phyloP scores from a whole-genome alignment of 2,888 invertebrate genomes.

The Bedellia somnulentella region DNA sequence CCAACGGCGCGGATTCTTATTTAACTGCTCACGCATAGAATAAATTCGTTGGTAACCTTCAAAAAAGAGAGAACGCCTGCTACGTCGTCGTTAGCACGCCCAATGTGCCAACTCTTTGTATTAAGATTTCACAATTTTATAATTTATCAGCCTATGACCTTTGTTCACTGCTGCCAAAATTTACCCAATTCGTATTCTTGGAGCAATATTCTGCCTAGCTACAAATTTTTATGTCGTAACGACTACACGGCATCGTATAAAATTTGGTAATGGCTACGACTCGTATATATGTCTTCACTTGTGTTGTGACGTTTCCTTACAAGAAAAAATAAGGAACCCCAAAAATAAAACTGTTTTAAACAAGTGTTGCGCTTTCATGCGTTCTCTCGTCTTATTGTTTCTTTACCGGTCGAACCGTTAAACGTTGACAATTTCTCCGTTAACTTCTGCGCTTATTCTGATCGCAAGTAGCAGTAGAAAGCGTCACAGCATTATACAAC shows the following conservation, averaged over 20 bases:
- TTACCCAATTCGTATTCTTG: slow-evolving; percentile 53
- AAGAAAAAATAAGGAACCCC: too few relatives aligned
- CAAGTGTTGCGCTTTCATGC: slow-evolving; percentile 3
- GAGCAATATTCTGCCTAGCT: slow-evolving; percentile 18
- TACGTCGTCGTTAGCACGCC: slow-evolving; percentile 39
- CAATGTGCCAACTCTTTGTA: slow-evolving; percentile 54
- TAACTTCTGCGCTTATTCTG: slow-evolving; percentile 46
- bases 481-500: slow-evolving; percentile 45
- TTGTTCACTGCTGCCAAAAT: slow-evolving; percentile 46
- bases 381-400: slow-evolving; percentile 12
- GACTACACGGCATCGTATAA: too few relatives aligned
- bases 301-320: too few relatives aligned
- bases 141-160: slow-evolving; percentile 57
- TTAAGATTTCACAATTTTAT: slow-evolving; percentile 49
- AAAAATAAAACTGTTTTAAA: too few relatives aligned
- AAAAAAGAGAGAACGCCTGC: slow-evolving; percentile 51
- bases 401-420: slow-evolving; percentile 28
- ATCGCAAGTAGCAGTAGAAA: slow-evolving; percentile 38
- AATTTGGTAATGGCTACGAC: too few relatives aligned
- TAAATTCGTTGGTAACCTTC: slow-evolving; percentile 37
- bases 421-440: slow-evolving; percentile 43
- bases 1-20: too few relatives aligned
- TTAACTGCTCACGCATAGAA: background rate
- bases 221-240: too few relatives aligned
- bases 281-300: too few relatives aligned